Evolutionary conservation across 2,113 vertebrate genomes (phyloP), one percentile per base, ranked within the genome.

Genomic region (Rostratula benghalensis): DNA sequence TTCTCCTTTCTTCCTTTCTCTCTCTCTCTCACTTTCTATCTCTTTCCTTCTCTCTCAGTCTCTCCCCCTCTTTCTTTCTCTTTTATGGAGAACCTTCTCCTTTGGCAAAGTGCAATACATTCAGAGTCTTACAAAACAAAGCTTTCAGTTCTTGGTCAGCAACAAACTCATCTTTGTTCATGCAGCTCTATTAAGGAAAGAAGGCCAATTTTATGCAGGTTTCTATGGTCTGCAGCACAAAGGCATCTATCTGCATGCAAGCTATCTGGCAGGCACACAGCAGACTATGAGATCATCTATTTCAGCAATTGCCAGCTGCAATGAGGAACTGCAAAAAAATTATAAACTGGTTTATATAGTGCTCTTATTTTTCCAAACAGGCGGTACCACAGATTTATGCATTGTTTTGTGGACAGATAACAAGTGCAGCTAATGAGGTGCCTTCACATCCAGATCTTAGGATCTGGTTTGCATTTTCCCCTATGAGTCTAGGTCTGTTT

Each of bases 151-250:
- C 98, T 98, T 97, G 97, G 97, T 98, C 95, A 98, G 98, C 98
- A 98, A 98, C 98, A 98, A 98, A 98, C 98, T 98, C 98, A 98
- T 98, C 98, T 98, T 98, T 98, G 98, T 98, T 98, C 98, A 11
- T 95, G 96, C 89, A 96, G 89, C 96, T 98, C 98, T 98, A 95
- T 98, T 98, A 98, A 98, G 97, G 97, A 98, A 98, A 98, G 98
- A 98, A 97, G 98, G 98, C 98, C 98, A 98, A 98, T 98, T 98
- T 98, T 98, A 97, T 98, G 98, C 98, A 98, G 98, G 98, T 98
- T 98, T 98, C 98, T 98, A 97, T 98, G 98, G 97, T 97, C 95
- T 95, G 93, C 57, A 95, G 92, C 97, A 98, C 98, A 98, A 98
- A 98, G 94, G 91, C 98, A 98, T 98, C 97, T 97, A 98, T 98